Base-by-base conservation (phyloP, 2,888 invertebrate species). In the Xanthia togata region DNA sequence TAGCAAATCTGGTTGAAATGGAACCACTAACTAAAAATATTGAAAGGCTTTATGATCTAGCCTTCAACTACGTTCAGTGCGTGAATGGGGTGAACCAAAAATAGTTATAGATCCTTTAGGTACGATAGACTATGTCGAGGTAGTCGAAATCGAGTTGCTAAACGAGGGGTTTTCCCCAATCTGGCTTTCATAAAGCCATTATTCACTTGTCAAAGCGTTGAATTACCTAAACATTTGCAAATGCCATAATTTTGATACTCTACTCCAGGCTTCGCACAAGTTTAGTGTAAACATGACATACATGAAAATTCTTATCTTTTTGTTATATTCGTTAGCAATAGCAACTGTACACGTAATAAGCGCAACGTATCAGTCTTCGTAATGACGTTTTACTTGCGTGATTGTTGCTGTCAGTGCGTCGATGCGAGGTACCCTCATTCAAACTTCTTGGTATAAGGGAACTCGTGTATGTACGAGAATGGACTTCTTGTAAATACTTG, bases 311-410 rank as follows among this genome's bases (percentile, higher is more conserved):
- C 31, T 68, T 68, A 68, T 57, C 35, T 68, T 26, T 59, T 26
- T 26, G 6, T 8, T 20, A 69, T 44, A 47, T 44, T 47, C n/a
- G 31, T 70, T 86, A 70, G 75, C 79, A 80, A 89, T 90, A 83
- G 88, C 74, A 86, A 86, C 74, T 72, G 68, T 59, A 84, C 78
- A 93, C 89, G 89, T 93, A 94, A 92, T 92, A 86, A 73, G 74
- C 62, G 53, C 73, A 75, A 81, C 90, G 91, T 93, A 92, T 94
- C 92, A 90, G 91, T 91, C 92, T 92, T 90, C 90, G 91, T 94
- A 94, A 94, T 94, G 93, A 94, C 94, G 90, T 95, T 95, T 94
- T 94, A 94, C 93, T 95, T 93, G 93, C 93, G 91, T 93, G 94
- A 94, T 94, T 94, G 94, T 95, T 92, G 93, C 93, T 91, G 93